These are phyloP conservation scores for Nothobranchius kuhntae DNA, from an alignment of 2,113 vertebrate genomes.

Conservation along the genomic window DNA sequence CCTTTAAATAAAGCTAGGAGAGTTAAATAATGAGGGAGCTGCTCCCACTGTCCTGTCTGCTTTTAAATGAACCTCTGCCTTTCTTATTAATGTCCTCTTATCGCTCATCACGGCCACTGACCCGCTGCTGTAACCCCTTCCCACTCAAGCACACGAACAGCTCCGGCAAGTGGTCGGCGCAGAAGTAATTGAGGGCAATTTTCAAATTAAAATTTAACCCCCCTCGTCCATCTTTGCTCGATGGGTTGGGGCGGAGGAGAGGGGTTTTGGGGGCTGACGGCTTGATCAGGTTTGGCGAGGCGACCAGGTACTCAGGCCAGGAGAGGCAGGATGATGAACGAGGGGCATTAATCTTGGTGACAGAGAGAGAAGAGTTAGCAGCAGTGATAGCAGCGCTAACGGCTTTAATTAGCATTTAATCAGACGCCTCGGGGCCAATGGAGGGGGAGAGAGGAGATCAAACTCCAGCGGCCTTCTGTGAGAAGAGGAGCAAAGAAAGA, in stretches of 20 bases:
- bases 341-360: constrained; percentile 80
- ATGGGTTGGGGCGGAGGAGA: constrained; percentile 49
- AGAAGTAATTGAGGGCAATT: constrained; percentile 81
- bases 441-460: constrained; percentile 73
- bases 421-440: constrained; percentile 77
- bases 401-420: constrained; percentile 83
- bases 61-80: constrained; percentile 79
- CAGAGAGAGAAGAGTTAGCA: constrained; percentile 80
- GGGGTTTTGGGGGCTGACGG: constrained; percentile 61
- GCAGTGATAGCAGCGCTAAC: constrained; percentile 77
- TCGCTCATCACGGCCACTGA: constrained; percentile 80
- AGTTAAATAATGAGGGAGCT: constrained; percentile 81
- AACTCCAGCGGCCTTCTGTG: constrained; percentile 67
- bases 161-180: constrained; percentile 77
- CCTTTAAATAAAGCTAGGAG: constrained; percentile 82
- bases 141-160: constrained; percentile 69
- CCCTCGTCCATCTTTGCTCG: constrained; percentile 72
- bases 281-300: constrained; percentile 76
- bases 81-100: constrained; percentile 82
- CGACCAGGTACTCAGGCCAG: constrained; percentile 72
- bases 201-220: constrained; percentile 82
- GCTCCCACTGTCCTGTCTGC: constrained; percentile 76
- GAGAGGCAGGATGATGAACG: constrained; percentile 76
- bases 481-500: constrained; percentile 60
- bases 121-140: constrained; percentile 69